Conservation (phyloP, 2,797 vertebrate species). For the Sebastes hubbsi region DNA sequence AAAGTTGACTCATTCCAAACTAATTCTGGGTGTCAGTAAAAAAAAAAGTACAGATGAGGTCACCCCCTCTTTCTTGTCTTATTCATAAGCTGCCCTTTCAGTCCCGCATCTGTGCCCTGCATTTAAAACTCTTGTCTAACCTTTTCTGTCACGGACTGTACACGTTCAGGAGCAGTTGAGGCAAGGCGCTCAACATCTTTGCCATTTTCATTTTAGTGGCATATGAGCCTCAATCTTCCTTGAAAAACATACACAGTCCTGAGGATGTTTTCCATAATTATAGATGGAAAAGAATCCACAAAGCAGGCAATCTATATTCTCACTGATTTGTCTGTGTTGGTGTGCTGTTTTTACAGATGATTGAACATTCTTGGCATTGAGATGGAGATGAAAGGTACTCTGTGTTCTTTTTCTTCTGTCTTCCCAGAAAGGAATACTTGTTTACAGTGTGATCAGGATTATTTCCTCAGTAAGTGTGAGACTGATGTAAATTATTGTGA, state of each 20-base stretch:
- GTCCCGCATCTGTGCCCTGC: constrained; percentile 36
- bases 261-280: constrained; percentile 7
- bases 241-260: neutral
- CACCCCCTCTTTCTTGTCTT: constrained; percentile 47
- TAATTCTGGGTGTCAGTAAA: constrained; percentile 34
- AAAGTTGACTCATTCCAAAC: constrained; percentile 39
- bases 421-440: neutral
- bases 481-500: neutral
- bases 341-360: constrained; percentile 18
- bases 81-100: constrained; percentile 67
- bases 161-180: constrained; percentile 22
- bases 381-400: neutral
- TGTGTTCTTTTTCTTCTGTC: constrained; percentile 4
- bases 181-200: constrained; percentile 8
- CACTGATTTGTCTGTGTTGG: neutral
- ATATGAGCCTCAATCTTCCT: neutral
- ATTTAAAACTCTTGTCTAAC: constrained; percentile 58
- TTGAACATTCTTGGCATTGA: neutral
- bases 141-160: constrained; percentile 47
- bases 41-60: constrained; percentile 50
- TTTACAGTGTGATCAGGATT: constrained; percentile 7
- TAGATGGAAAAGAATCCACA: neutral
- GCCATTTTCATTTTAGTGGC: constrained; percentile 14
- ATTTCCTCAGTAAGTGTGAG: neutral
- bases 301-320: constrained; percentile 9